Base-by-base conservation (phyloP, 1,140 invertebrate genomes). In the Mya arenaria region DNA sequence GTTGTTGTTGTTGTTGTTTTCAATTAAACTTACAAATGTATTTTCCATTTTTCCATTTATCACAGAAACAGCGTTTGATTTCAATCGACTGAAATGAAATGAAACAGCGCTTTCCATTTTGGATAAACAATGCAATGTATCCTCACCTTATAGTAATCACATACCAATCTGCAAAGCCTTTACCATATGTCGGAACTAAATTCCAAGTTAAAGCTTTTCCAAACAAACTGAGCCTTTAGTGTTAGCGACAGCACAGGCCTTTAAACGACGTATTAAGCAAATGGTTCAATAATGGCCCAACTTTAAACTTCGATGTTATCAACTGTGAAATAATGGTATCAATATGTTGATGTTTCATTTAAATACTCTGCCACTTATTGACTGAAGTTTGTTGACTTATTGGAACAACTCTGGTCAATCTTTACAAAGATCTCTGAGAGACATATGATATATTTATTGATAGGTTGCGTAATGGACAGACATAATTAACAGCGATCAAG, bases 351-450 rank as follows among this genome's bases (percentile, higher is more conserved):
- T 63, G 73, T 62, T 63, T 65, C 73, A 60, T 63, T 75, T 75
- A 63, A 72, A 72, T 36, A 36, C 71, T 58, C 60, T 60, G 52
- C 32, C 34, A 60, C 44, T 74, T 63, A 25, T 37, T 62, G 39
- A 44, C 13, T 30, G 32, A 5, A 4, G 25, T 65, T 44, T 75
- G 73, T 75, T 75, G 73, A 75, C 73, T 63, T 75, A 63, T 41
- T 25, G 62, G 37, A 75, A 75, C 73, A 75, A 75, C 73, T 37
- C 56, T 25, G 55, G 71, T 63, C 58, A 75, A 58, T 65, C 63
- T 75, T 62, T 39, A 63, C 73, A 75, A 75, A 39, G n/a, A n/a
- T n/a, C n/a, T n/a, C n/a, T n/a, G n/a, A n/a, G n/a, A 25, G 23
- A 60, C 25, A 15, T 13, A 48, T 48, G 44, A 13, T 48, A n/a